phyloP scores from a whole-genome alignment of 2,888 invertebrate genomes.

The Drosophila austrosaltans region DNA sequence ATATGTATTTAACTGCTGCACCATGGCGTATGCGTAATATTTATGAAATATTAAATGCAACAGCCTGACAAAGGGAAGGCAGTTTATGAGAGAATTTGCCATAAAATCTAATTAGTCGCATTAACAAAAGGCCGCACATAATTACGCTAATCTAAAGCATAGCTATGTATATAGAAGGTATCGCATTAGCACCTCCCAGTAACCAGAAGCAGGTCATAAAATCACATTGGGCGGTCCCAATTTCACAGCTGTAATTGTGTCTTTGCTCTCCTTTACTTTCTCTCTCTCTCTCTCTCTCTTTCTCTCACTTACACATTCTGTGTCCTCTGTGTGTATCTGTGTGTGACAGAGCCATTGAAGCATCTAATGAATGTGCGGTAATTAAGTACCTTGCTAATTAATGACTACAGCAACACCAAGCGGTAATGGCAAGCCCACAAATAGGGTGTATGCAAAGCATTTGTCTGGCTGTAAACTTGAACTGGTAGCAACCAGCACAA shows the following conservation, averaged over 20 bases:
- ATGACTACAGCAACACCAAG: conserved; percentile 72
- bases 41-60: conserved; percentile 62
- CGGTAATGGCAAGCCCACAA: conserved; percentile 33
- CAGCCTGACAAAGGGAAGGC: conserved; percentile 28
- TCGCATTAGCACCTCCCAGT: conserved; percentile 66
- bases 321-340: conserved; percentile 18
- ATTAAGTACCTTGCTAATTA: conserved; percentile 84
- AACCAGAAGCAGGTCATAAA: conserved; percentile 55
- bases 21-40: conserved; percentile 69
- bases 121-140: conserved; percentile 76
- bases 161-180: conserved; percentile 41
- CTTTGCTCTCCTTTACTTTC: background rate
- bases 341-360: conserved; percentile 67
- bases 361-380: conserved; percentile 82
- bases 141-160: conserved; percentile 72
- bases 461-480: conserved; percentile 60
- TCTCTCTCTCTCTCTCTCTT: background rate
- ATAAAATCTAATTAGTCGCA: conserved; percentile 76
- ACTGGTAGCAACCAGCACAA: conserved; percentile 49
- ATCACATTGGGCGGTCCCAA: conserved; percentile 35
- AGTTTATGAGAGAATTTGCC: conserved; percentile 26
- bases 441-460: conserved; percentile 58
- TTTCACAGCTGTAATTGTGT: background rate
- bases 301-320: background rate
- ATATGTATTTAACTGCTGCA: conserved; percentile 27